Conservation (phyloP, 1,140 invertebrate species). For the Aphelenchoides fujianensis region DNA sequence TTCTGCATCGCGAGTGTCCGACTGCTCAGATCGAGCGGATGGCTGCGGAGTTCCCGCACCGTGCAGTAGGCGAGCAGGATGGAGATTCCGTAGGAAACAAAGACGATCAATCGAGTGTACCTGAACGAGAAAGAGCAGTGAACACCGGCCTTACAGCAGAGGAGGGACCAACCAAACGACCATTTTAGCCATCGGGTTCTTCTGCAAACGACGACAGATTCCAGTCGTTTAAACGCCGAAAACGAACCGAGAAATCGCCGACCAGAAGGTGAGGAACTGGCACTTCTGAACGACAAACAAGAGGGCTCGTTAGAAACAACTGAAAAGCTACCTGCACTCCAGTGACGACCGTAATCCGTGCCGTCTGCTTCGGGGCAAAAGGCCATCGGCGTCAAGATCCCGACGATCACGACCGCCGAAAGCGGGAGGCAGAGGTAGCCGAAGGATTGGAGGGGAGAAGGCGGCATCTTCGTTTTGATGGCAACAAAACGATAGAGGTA, state of each 20-base stretch:
- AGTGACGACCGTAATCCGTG: neutral
- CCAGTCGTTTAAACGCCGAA: no score
- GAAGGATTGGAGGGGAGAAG: neutral
- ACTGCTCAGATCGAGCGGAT: neutral
- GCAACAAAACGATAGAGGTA: neutral
- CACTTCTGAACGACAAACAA: no score
- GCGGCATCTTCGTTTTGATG: neutral
- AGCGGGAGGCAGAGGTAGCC: neutral
- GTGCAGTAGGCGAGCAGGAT: neutral
- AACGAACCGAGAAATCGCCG: neutral
- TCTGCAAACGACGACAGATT: no score
- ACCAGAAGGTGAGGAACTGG: neutral
- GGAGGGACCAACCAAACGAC: no score
- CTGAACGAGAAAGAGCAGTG: neutral
- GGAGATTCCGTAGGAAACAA: neutral
- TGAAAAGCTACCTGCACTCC: neutral
- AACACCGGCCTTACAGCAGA: no score
- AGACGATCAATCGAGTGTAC: neutral
- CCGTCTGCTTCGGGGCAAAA: neutral
- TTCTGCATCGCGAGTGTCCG: neutral
- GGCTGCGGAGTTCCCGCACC: neutral
- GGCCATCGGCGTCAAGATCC: neutral
- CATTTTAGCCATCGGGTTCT: neutral
- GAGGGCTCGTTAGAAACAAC: no score
- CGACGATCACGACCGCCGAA: neutral